Evolutionary conservation across 2,797 vertebrate species (phyloP), one percentile per base, ranked within the genome.

Genomic region (Brotogeris chrysoptera): DNA sequence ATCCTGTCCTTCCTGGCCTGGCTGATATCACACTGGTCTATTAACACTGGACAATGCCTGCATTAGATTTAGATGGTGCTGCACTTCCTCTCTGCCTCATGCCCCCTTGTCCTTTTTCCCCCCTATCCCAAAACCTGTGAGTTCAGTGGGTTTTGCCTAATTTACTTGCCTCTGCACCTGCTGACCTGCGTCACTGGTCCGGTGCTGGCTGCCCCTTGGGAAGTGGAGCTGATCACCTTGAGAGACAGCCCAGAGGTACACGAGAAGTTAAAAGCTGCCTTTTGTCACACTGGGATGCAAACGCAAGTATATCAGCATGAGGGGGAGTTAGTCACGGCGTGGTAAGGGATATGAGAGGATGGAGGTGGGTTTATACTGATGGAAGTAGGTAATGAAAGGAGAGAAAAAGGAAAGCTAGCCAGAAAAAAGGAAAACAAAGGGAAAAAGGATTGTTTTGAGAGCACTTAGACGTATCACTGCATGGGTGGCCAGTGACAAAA

Each of bases 241-340:
- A 63, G 70, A 64, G 55, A 32, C 59, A 84, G 44, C 34, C 28
- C 0, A 0, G 32, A 60, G 66, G n/a, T 27, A 11, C 5, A 1
- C 1, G 6, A 16, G 30, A n/a, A 47, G 30, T 55, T 80, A 73
- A 68, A 86, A 90, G 64, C 70, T 90, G 19, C 38, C 66, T 66
- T 88, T 50, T 59, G 41, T 61, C 16, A n/a, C 36, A 13, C 15
- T 57, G 36, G 34, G 47, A 5, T 66, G 38, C 25, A 60, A 70
- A 57, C 20, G 28, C 12, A 30, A 59, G 23, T 30, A 23, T 28
- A 34, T 9, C 1, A 6, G 17, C n/a, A 28, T 41, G 50, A 36
- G 55, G 81, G 50, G 20, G 49, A 49, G 9, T 70, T 84, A 74
- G 39, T 63, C 4, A 2, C 86, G 30, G 30, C 14, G 2, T n/a